These are phyloP conservation scores for Nematolebias whitei DNA, from an alignment of 2,113 vertebrate genomes.

Conservation along the genomic window DNA sequence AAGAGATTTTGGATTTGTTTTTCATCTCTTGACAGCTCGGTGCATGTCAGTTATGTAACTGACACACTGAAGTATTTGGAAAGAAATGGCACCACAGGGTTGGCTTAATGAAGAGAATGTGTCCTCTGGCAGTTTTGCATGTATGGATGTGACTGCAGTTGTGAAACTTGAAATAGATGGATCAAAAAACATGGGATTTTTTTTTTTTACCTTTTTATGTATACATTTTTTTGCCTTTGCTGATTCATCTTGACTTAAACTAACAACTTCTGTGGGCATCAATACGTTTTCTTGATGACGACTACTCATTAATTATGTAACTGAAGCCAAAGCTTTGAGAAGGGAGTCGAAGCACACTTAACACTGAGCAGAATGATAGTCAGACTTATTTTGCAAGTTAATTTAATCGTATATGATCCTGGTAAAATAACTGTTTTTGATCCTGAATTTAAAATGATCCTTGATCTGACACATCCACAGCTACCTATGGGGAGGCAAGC, in stretches of 20 bases:
- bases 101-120: conserved; percentile 33
- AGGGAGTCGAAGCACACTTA: conserved; percentile 40
- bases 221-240: conserved; percentile 44
- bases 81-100: conserved; percentile 31
- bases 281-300: conserved; percentile 64
- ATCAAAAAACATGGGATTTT: conserved; percentile 24
- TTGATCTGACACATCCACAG: conserved; percentile 1
- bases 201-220: conserved; percentile 12
- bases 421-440: conserved; percentile 20
- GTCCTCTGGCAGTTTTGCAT: conserved; percentile 32
- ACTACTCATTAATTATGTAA: conserved; percentile 71
- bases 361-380: conserved; percentile 53
- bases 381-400: conserved; percentile 54
- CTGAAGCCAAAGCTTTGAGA: conserved; percentile 31
- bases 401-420: conserved; percentile 40
- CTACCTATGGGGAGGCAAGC: conserved; percentile 19
- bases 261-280: conserved; percentile 58
- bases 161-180: conserved; percentile 39
- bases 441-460: conserved; percentile 10
- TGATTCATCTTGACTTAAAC: conserved; percentile 58
- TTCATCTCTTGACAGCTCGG: conserved; percentile 10
- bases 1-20: conserved; percentile 22
- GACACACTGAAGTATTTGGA: conserved; percentile 22
- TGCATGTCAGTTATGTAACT: conserved; percentile 43
- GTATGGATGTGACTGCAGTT: conserved; percentile 36